These are phyloP conservation scores for Anolis sagrei DNA, from an alignment of 2,113 vertebrate species.

Conservation along the genomic window DNA sequence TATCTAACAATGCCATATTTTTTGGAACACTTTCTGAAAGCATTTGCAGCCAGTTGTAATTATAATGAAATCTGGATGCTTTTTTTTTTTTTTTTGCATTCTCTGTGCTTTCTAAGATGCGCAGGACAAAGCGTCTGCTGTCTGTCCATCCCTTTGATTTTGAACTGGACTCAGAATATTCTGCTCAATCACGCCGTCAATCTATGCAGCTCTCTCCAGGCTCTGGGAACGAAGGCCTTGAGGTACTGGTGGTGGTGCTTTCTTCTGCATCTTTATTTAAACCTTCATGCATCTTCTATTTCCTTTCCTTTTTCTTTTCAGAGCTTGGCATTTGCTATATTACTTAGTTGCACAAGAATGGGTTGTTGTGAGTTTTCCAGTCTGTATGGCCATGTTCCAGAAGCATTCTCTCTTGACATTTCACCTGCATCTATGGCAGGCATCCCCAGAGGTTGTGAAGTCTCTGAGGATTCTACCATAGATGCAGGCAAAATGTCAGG, in stretches of 20 bases:
- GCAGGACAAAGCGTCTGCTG: constrained; percentile 87
- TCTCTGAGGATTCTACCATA: too few relatives aligned
- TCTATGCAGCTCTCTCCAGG: constrained; percentile 68
- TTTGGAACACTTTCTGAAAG: not conserved
- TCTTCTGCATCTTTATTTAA: constrained; percentile 2
- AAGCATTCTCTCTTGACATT: too few relatives aligned
- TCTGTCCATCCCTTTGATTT: constrained; percentile 86
- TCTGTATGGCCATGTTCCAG: too few relatives aligned
- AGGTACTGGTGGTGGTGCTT: constrained; percentile 65
- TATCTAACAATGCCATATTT: too few relatives aligned
- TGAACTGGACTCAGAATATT: constrained; percentile 79
- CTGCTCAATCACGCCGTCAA: constrained; percentile 63
- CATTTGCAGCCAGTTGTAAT: not conserved
- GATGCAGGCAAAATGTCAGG: too few relatives aligned
- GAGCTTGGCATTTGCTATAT: not conserved
- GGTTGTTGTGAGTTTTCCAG: too few relatives aligned
- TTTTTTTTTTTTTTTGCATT: too few relatives aligned
- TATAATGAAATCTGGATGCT: constrained; percentile 31
- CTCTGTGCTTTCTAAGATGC: constrained; percentile 64
- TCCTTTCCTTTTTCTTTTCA: not conserved
- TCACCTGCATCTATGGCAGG: too few relatives aligned
- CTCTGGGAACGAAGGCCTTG: constrained; percentile 57
- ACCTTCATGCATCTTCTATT: not conserved
- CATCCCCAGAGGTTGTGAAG: too few relatives aligned
- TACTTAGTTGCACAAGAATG: accelerated